Evolutionary conservation across 2,797 vertebrate species (phyloP), one percentile per base, ranked within the genome.

Genomic region (Mycteria americana): DNA sequence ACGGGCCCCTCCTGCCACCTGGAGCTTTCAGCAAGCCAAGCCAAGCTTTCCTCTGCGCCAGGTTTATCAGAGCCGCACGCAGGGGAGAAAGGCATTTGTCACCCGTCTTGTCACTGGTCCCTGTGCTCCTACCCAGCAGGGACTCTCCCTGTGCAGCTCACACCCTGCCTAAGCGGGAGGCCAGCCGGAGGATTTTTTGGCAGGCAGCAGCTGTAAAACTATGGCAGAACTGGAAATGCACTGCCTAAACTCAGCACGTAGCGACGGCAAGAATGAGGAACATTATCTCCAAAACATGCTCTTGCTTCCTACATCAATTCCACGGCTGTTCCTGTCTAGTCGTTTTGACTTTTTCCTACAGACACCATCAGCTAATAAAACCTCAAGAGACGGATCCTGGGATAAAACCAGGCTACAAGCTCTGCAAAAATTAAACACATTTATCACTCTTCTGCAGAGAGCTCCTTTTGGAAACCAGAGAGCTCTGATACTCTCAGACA

Each of bases 351-450:
- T 95, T 94, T 94, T 97, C 94, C 91, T 91, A 91, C 92, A 96
- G 92, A 92, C 95, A 83, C 95, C 96, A 95, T 94, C 92, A 90
- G 90, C 89, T 97, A 93, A 89, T 92, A 96, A 96, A 87, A 82
- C 90, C 95, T 70, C 96, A 88, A 91, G 93, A 96, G 92, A 91
- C 93, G 24, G 91, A 96, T 92, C 72, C 70, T 87, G 88, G 95
- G 95, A 96, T 95, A 94, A 96, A 96, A 93, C 83, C 83, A 84
- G 82, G 88, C 90, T 95, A 94, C 93, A 91, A 85, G 85, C 95
- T 85, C 88, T 72, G 77, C 86, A 95, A 95, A 97, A 93, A 94
- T 94, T 96, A 96, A 93, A 91, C 85, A 68, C 93, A 96, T 97
- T 97, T 94, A 95, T 97, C 95, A 96, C 86, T 93, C 86, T 91